Percentiles rank a stretch among this genome's conserved stretches.
These are phyloP conservation scores for Mimumesa dahlbomi DNA, from an alignment of 2,888 invertebrate species.

Conservation along the genomic window DNA sequence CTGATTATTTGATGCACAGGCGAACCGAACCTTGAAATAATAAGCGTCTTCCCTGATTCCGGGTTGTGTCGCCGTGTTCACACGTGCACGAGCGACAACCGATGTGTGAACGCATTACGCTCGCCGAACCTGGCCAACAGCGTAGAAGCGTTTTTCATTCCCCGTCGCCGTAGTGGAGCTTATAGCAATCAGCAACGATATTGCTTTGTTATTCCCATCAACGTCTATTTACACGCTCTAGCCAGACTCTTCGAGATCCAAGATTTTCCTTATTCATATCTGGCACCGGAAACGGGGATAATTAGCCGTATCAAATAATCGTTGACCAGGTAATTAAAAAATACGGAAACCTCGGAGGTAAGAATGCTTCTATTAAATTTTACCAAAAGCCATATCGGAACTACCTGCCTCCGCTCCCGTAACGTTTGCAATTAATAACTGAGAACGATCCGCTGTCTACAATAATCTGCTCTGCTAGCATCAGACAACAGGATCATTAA, in stretches of 20 bases:
- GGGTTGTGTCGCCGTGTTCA: conserved; percentile 69
- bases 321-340: conserved; percentile 7
- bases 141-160: conserved; percentile 51
- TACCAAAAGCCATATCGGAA: neutral
- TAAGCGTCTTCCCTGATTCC: conserved; percentile 74
- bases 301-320: conserved; percentile 10
- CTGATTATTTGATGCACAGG: conserved; percentile 66
- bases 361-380: neutral
- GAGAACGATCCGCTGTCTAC: neutral
- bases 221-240: conserved; percentile 5
- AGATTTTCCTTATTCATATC: neutral
- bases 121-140: conserved; percentile 61
- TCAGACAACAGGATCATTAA: neutral
- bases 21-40: conserved; percentile 75
- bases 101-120: conserved; percentile 70
- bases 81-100: conserved; percentile 65
- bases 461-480: too few relatives aligned
- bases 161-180: neutral
- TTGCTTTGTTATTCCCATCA: conserved; percentile 16
- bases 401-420: neutral
- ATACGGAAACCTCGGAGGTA: neutral
- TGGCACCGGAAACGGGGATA: conserved; percentile 12
- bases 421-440: neutral
- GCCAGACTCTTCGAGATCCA: neutral
- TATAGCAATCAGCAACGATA: neutral